A percentile compares a stretch with the other conserved stretches of the same genome.
Conservation (phyloP, 2,888 invertebrate genomes). For the Alsophila aescularia region DNA sequence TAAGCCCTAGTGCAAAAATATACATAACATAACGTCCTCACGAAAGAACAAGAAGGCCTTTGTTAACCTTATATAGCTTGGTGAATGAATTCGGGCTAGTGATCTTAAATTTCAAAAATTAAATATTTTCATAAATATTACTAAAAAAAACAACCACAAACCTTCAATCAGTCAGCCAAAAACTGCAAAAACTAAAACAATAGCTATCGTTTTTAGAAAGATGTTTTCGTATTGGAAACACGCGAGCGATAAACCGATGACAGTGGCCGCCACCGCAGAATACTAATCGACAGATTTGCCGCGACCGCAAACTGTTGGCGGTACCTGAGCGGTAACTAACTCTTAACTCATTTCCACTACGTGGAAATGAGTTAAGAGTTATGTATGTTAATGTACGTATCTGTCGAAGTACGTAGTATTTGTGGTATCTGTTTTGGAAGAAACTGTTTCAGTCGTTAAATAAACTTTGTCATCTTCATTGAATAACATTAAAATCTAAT, state of each 20-base stretch:
- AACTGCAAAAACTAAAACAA: constrained; percentile 56
- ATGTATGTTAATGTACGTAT: too few relatives aligned
- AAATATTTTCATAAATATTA: neutral
- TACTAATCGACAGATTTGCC: constrained; percentile 71
- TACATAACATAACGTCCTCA: too few relatives aligned
- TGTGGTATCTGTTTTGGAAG: too few relatives aligned
- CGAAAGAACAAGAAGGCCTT: too few relatives aligned
- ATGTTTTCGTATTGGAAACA: constrained; percentile 60
- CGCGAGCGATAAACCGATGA: constrained; percentile 63
- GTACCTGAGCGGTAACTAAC: constrained; percentile 37
- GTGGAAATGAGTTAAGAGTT: too few relatives aligned
- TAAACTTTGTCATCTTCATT: too few relatives aligned
- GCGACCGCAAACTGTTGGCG: constrained; percentile 56
- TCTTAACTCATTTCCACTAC: constrained; percentile 33
- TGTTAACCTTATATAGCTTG: too few relatives aligned
- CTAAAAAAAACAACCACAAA: constrained; percentile 22
- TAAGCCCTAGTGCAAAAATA: too few relatives aligned
- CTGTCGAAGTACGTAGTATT: too few relatives aligned
- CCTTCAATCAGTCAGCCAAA: constrained; percentile 16
- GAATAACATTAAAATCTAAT: too few relatives aligned
- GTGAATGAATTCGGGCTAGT: neutral
- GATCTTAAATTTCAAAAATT: too few relatives aligned
- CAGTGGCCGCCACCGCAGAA: constrained; percentile 62
- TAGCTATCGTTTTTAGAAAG: constrained; percentile 45
- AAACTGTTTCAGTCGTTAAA: too few relatives aligned